Evolutionary conservation across 2,113 vertebrate genomes (phyloP).

Genomic region (Eolophus roseicapilla): DNA sequence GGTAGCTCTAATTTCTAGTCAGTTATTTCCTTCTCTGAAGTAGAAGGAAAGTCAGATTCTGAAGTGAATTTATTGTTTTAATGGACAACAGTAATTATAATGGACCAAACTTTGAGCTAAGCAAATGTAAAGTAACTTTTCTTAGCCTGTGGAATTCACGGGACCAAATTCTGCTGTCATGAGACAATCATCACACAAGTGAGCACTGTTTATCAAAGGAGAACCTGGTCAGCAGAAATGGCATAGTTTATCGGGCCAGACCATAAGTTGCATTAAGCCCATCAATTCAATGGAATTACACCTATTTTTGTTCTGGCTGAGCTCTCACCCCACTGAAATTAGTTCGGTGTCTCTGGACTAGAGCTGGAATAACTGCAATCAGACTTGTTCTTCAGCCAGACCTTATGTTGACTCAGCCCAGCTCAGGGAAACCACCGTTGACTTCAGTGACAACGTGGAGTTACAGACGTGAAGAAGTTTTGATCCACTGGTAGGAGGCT

Average conservation of each 20-base stretch:
- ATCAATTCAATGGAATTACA: conserved; percentile 2
- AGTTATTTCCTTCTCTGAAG: background rate
- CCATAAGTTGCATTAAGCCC: background rate
- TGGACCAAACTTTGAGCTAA: background rate
- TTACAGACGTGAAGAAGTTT: background rate
- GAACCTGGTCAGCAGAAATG: background rate
- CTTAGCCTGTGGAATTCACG: background rate
- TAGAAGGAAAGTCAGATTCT: background rate
- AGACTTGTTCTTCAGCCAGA: background rate
- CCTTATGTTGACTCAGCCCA: background rate
- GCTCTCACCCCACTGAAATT: background rate
- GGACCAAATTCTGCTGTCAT: background rate
- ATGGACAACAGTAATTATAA: background rate
- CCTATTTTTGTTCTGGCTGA: background rate
- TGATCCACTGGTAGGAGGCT: background rate
- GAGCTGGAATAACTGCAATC: background rate
- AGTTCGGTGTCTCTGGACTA: background rate
- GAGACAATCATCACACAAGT: background rate
- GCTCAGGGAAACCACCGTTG: conserved; percentile 33
- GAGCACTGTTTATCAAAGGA: background rate
- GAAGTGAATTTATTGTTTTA: background rate
- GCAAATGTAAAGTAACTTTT: background rate
- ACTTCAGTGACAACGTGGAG: background rate
- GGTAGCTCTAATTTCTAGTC: background rate
- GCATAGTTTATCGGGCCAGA: background rate